Base-by-base conservation (phyloP, 2,888 invertebrate species). In the Teinopalpus imperialis region DNA sequence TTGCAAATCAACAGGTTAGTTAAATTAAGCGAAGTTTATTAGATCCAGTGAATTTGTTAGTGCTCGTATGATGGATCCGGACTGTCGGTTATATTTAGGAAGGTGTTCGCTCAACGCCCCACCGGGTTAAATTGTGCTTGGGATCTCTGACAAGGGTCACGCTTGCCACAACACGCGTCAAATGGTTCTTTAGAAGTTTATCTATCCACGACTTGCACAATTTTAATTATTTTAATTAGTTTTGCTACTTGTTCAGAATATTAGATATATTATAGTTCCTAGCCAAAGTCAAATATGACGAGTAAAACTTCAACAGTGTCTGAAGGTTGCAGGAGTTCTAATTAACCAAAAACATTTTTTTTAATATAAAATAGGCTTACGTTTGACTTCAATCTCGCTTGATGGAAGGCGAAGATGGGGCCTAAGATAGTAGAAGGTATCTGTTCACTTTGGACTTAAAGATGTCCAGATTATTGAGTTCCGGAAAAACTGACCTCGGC, bases 21-120 rank as follows among this genome's bases (percentile, higher is more conserved):
- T 55, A 79, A 79, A 75, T 79, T 75, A 75, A 75, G 74, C 67
- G 68, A 69, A 73, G 69, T 74, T 69, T 69, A 66, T 66, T 66
- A 58, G 66, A 62, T 68, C 67, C 72, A 70, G 74, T 79, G 79
- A 79, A 79, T 81, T 79, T 78, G 66, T 74, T 64, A 61, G 60
- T 54, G 60, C 61, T 63, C 59, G 62, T 54, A 56, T 57, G 58
- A 64, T 60, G 40, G 49, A 64, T 61, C 59, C 53, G 58, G 46
- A 54, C 43, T 59, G 55, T 63, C 53, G 51, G 32, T 13, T 18
- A 14, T 21, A 14, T 41, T 23, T 30, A 27, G 26, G 39, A 43
- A 36, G 39, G 45, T 49, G 44, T 35, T 42, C 35, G 46, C 20
- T 49, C 35, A 40, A 51, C 36, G 41, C 43, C 29, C 43, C 48